Evolutionary conservation across 2,888 invertebrate genomes (phyloP), one percentile per base, ranked within the genome.

Genomic region (Agrenia bidenticulata): DNA sequence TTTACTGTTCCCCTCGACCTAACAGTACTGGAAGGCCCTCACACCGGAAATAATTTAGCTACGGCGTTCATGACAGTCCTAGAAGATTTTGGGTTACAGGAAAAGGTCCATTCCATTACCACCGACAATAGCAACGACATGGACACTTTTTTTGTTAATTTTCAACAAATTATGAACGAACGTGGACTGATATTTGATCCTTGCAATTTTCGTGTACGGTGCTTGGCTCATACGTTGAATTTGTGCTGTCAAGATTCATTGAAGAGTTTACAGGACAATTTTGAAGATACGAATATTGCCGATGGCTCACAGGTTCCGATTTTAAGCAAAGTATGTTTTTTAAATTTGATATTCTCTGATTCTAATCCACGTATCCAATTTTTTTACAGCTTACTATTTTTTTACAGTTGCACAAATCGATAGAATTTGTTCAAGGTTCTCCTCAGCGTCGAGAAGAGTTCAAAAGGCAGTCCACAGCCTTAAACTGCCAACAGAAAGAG

Each of bases 181-280:
- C 5, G n/a, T 9, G 53, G 9, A 17, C n/a, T 9, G 7, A 7
- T 49, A 49, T 62, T 66, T 49, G 32, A 55, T 2, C 1, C 17
- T 0, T 15, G 41, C 21, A 26, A 66, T 21, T 13, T 58, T 2
- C 53, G 66, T 1, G 62, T 69, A 1, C 50, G 66, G 11, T 69
- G 69, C 37, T 11, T 69, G 21, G 69, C 69, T 1, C 66, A 69
- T 26, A 62, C 66, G 1, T 21, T 69, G 1, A 66, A 69, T 49
- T 51, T 69, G 13, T 27, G 41, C 0, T 61, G 61, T 21, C 15
- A 61, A 19, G 62, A 32, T 53, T 9, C 24, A 11, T 23, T 53
- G n/a, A 11, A 17, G 9, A n/a, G n/a, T n/a, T n/a, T n/a, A n/a
- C n/a, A n/a, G n/a, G n/a, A n/a, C n/a, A n/a, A n/a, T n/a, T n/a